Evolutionary conservation across 2,888 invertebrate genomes (phyloP).

Genomic region (Melanargia galathea): DNA sequence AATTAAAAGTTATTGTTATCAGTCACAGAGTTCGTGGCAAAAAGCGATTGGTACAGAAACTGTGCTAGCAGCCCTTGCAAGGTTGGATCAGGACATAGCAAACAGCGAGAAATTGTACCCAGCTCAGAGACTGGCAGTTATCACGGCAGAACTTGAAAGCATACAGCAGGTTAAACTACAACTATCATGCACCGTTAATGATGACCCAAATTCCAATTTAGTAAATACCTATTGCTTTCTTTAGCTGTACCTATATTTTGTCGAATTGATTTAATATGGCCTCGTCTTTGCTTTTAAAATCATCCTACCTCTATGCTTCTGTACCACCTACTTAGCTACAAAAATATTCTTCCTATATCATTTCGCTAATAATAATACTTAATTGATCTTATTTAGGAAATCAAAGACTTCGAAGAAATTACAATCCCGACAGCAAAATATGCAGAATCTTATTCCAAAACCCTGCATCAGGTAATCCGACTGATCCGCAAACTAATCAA

Average conservation of each 20-base stretch:
- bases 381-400: slow-evolving; percentile 56
- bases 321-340: too few relatives aligned
- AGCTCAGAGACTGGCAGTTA: slow-evolving; percentile 63
- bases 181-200: neutral
- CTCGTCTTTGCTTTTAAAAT: too few relatives aligned
- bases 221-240: too few relatives aligned
- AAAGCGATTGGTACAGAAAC: slow-evolving; percentile 58
- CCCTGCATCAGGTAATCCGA: slow-evolving; percentile 69
- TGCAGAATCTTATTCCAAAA: slow-evolving; percentile 67
- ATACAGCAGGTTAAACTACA: slow-evolving; percentile 59
- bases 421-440: slow-evolving; percentile 46
- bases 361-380: too few relatives aligned
- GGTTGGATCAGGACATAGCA: slow-evolving; percentile 66
- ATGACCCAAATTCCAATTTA: neutral
- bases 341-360: too few relatives aligned
- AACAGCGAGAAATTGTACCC: slow-evolving; percentile 62
- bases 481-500: slow-evolving; percentile 44
- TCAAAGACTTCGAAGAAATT: slow-evolving; percentile 62
- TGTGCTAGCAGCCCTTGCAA: slow-evolving; percentile 61
- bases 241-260: too few relatives aligned
- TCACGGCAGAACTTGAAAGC: slow-evolving; percentile 65
- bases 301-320: too few relatives aligned
- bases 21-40: slow-evolving; percentile 33
- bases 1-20: neutral
- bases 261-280: too few relatives aligned